Percentiles rank a stretch among this genome's conserved stretches.
phyloP scores from a whole-genome alignment of 2,113 vertebrate genomes.

The Condylura cristata region DNA sequence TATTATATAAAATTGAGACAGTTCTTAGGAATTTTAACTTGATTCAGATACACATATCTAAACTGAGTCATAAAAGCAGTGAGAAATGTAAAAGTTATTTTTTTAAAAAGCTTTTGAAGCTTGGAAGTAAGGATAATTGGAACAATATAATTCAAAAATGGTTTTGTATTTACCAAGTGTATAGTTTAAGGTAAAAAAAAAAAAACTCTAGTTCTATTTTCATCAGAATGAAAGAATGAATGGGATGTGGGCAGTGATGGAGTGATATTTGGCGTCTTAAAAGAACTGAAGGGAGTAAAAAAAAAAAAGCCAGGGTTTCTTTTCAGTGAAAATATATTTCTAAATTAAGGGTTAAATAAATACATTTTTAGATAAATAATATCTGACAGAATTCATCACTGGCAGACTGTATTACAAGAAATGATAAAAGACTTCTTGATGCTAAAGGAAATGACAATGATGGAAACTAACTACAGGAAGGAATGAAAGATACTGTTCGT shows the following conservation, averaged over 20 bases:
- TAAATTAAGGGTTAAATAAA: not conserved
- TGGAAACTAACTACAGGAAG: not conserved
- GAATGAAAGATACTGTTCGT: not conserved
- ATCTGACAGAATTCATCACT: not conserved
- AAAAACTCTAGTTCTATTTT: not conserved
- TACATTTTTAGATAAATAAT: not conserved
- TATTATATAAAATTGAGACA: constrained; percentile 6
- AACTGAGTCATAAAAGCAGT: not conserved
- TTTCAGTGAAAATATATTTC: not conserved
- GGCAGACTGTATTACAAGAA: not conserved
- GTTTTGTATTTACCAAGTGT: not conserved
- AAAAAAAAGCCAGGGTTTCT: not conserved
- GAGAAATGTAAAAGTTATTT: not conserved
- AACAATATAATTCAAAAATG: constrained; percentile 12
- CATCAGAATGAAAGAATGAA: not conserved
- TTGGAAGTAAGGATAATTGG: not conserved
- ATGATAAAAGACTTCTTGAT: not conserved
- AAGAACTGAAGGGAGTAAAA: not conserved
- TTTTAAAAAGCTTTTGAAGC: not conserved
- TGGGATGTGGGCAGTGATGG: not conserved
- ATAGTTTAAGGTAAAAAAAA: not conserved
- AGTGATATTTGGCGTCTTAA: not conserved
- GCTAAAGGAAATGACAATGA: not conserved
- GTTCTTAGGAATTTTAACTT: constrained; percentile 24
- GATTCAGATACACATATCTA: not conserved